phyloP scores from a whole-genome alignment of 2,113 vertebrate species.

The Cacatua alba region DNA sequence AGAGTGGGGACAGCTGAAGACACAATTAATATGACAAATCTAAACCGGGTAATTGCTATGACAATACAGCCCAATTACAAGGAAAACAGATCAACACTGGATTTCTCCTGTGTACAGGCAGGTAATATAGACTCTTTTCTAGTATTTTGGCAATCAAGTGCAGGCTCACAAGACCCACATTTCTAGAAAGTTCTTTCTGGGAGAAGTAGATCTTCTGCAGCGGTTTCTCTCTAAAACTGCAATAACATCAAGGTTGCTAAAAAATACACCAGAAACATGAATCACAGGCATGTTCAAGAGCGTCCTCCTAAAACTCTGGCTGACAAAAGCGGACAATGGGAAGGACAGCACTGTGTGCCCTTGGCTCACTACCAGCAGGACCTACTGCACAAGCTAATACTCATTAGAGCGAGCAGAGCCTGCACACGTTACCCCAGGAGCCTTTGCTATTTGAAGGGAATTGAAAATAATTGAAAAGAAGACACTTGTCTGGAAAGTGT shows the following conservation, averaged over 20 bases:
- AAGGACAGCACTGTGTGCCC: background rate
- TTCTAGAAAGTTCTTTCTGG: background rate
- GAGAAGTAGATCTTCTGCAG: background rate
- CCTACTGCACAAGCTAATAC: background rate
- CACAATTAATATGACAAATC: background rate
- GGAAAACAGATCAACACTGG: background rate
- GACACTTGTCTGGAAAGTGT: slow-evolving; percentile 31
- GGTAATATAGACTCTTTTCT: background rate
- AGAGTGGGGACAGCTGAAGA: background rate
- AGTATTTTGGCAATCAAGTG: background rate
- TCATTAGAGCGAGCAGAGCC: background rate
- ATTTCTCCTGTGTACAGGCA: background rate
- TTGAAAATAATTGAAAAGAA: slow-evolving; percentile 19
- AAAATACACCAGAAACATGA: background rate
- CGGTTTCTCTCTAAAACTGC: background rate
- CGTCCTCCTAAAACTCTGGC: background rate
- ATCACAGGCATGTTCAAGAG: background rate
- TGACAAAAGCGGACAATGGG: background rate
- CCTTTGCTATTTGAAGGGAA: background rate
- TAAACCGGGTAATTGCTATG: background rate
- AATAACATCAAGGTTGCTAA: background rate
- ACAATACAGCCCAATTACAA: background rate
- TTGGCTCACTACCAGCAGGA: background rate
- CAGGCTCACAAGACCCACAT: background rate
- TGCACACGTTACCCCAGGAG: background rate